phyloP scores from a whole-genome alignment of 2,797 vertebrate species.

The Characodon lateralis region DNA sequence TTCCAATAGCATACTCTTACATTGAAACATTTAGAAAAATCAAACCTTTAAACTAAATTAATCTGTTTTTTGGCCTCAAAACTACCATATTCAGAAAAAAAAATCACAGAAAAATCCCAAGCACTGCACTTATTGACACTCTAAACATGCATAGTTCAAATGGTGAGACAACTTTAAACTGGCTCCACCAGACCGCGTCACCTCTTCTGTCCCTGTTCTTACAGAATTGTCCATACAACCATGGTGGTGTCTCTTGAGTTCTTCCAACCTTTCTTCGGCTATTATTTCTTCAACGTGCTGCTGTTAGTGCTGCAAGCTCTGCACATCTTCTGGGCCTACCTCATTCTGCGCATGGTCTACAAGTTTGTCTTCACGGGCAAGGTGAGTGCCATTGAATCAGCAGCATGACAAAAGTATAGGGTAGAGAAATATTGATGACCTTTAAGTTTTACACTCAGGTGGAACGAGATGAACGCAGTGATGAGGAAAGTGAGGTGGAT shows the following conservation, averaged over 20 bases:
- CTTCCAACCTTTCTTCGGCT: slow-evolving; percentile 86
- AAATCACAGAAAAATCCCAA: not conserved
- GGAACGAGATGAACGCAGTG: slow-evolving; percentile 90
- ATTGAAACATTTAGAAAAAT: not conserved
- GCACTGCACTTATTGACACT: not conserved
- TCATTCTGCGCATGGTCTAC: slow-evolving; percentile 91
- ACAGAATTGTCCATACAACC: slow-evolving; percentile 88
- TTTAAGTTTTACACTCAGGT: slow-evolving; percentile 74
- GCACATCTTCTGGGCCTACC: slow-evolving; percentile 92
- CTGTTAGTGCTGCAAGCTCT: slow-evolving; percentile 87
- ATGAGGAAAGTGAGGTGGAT: slow-evolving; percentile 87
- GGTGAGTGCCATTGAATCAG: slow-evolving; percentile 72
- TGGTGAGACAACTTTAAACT: not conserved
- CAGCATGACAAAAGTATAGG: fast-evolving
- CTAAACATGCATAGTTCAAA: not conserved
- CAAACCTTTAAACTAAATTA: not conserved
- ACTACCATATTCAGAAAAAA: not conserved
- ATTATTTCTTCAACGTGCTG: slow-evolving; percentile 90
- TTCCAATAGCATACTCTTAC: not conserved
- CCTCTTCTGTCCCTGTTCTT: slow-evolving; percentile 6
- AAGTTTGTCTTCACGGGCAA: slow-evolving; percentile 86
- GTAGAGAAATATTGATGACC: not conserved
- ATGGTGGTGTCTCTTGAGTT: slow-evolving; percentile 82
- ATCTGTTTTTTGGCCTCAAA: not conserved
- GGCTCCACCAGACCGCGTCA: not conserved